These are phyloP conservation scores for Cosmorhoe ocellata DNA, from an alignment of 2,888 invertebrate species.

Conservation along the genomic window DNA sequence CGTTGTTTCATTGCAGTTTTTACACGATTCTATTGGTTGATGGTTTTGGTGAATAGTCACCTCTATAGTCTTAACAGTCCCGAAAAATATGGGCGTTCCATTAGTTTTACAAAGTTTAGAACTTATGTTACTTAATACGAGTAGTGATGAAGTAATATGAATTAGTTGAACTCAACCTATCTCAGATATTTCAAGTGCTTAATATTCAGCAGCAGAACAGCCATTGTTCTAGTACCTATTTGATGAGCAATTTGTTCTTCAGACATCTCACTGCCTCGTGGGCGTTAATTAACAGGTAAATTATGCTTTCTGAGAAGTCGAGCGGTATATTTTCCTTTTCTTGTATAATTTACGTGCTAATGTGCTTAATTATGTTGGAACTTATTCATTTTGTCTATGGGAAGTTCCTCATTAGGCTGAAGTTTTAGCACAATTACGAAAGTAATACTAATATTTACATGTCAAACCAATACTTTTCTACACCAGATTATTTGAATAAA, in stretches of 20 bases:
- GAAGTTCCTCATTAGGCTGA: conserved; percentile 12
- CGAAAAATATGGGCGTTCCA: too few species aligned
- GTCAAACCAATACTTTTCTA: too few species aligned
- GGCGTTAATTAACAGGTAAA: conserved; percentile 36
- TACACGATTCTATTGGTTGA: too few species aligned
- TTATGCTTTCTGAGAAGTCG: conserved; percentile 30
- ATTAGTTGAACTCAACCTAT: neutral
- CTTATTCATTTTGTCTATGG: conserved; percentile 13
- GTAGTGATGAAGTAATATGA: too few species aligned
- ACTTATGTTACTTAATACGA: too few species aligned
- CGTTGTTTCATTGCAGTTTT: too few species aligned
- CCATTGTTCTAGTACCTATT: conserved; percentile 20
- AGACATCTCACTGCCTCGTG: conserved; percentile 26
- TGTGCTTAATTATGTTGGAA: conserved; percentile 23
- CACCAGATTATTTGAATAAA: too few species aligned
- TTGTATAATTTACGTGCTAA: conserved; percentile 32
- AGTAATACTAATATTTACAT: too few species aligned
- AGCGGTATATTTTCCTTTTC: conserved; percentile 32
- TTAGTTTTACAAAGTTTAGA: too few species aligned
- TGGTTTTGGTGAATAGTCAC: too few species aligned
- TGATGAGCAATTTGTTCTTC: conserved; percentile 31
- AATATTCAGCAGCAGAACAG: neutral
- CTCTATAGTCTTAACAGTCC: too few species aligned
- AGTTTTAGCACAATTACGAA: neutral
- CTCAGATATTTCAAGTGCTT: neutral